phyloP scores from a whole-genome alignment of 2,888 invertebrate genomes.

The Mythimna vitellina region DNA sequence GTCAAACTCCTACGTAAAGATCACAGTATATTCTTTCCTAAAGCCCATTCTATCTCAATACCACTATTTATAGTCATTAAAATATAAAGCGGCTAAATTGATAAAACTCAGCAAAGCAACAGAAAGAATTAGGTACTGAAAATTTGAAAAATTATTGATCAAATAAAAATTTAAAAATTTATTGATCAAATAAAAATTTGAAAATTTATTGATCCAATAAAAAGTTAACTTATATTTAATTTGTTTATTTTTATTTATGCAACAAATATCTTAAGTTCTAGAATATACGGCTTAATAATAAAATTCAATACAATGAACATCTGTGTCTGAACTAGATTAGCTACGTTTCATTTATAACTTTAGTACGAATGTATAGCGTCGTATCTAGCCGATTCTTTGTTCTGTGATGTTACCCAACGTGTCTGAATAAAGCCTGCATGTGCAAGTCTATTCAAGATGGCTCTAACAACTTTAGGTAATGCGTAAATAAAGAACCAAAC shows the following conservation, averaged over 20 bases:
- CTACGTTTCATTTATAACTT: neutral
- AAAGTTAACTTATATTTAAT: too few species aligned
- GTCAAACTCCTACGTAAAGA: too few species aligned
- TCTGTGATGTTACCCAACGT: conserved; percentile 37
- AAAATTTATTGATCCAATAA: too few species aligned
- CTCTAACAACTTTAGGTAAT: conserved; percentile 33
- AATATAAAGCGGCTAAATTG: neutral
- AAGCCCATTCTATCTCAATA: neutral
- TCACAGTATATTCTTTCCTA: too few species aligned
- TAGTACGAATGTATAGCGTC: too few species aligned
- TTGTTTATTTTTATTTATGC: too few species aligned
- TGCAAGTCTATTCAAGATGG: conserved; percentile 51
- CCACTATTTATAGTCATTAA: neutral
- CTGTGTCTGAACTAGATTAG: neutral
- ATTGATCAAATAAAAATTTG: too few species aligned
- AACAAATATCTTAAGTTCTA: too few species aligned
- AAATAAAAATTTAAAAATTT: too few species aligned
- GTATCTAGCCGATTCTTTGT: neutral
- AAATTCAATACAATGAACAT: too few species aligned
- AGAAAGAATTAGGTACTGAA: neutral
- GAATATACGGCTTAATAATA: too few species aligned
- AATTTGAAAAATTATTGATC: too few species aligned
- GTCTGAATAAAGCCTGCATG: conserved; percentile 40
- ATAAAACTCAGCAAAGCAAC: neutral
- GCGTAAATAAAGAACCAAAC: conserved; percentile 25